Evolutionary conservation across 30 jellyfish, hydroid and myxozoan species (phyloP).

Genomic region (Hydra vulgaris): DNA sequence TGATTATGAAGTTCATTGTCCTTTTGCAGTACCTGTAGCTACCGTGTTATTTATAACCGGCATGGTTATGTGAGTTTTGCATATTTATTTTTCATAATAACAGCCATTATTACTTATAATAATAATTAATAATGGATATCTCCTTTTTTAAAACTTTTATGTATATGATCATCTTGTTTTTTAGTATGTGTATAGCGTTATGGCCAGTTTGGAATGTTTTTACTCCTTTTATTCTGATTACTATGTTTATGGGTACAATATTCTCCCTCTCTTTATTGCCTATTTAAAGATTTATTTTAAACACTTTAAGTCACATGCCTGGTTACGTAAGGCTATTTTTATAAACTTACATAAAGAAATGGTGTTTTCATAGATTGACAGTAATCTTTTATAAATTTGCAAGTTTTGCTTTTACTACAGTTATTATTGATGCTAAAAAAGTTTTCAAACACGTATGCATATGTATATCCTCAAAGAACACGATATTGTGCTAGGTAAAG

Average conservation of each 20-base stretch:
- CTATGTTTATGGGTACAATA: constrained; percentile 71
- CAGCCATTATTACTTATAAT: background rate
- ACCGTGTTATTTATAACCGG: constrained; percentile 63
- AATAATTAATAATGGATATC: background rate
- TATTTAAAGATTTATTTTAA: too few relatives aligned
- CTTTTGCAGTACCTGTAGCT: constrained; percentile 65
- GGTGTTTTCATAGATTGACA: too few relatives aligned
- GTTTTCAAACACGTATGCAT: too few relatives aligned
- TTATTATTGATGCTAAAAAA: too few relatives aligned
- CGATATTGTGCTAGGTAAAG: too few relatives aligned
- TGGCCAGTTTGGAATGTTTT: constrained; percentile 92
- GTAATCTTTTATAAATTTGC: too few relatives aligned
- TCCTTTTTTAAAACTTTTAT: background rate
- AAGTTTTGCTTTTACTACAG: too few relatives aligned
- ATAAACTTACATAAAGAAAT: too few relatives aligned
- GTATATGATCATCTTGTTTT: constrained; percentile 13
- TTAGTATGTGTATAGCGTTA: constrained; percentile 71
- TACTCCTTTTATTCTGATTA: constrained; percentile 70
- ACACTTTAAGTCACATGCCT: too few relatives aligned
- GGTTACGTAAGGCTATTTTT: too few relatives aligned
- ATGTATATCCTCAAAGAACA: too few relatives aligned
- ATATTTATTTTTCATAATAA: background rate
- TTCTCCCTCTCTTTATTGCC: constrained; percentile 59
- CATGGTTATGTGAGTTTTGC: constrained; percentile 18
- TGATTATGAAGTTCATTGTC: constrained; percentile 71